Percentiles rank a stretch among this genome's conserved stretches.
phyloP scores from a whole-genome alignment of 2,888 invertebrate species.

The Hirtodrosophila histrioides region DNA sequence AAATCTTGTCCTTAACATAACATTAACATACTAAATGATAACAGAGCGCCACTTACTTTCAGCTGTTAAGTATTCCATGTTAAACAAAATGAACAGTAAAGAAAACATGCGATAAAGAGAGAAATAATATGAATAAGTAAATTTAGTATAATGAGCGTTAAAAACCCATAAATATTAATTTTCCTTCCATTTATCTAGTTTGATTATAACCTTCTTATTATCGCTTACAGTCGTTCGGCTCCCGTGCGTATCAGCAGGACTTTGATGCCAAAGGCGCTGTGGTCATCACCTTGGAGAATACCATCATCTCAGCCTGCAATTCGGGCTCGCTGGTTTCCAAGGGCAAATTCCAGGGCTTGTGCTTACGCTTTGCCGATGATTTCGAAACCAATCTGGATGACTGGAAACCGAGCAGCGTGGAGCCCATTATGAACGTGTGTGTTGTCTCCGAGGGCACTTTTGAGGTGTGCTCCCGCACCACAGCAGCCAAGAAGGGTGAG shows the following conservation, averaged over 20 bases:
- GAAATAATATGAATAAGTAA: no score
- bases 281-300: conserved; percentile 97
- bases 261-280: conserved; percentile 94
- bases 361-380: conserved; percentile 98
- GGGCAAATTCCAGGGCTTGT: conserved; percentile 94
- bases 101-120: no score
- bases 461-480: conserved; percentile 93
- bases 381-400: conserved; percentile 98
- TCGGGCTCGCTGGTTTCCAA: conserved; percentile 98
- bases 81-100: no score
- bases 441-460: conserved; percentile 99
- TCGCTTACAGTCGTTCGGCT: conserved; percentile 86
- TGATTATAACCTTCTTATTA: background rate
- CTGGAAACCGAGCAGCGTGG: conserved; percentile 96
- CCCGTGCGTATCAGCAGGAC: conserved; percentile 89
- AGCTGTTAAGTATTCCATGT: no score
- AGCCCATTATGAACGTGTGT: conserved; percentile 94
- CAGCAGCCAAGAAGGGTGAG: conserved; percentile 92
- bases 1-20: no score
- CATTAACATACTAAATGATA: no score
- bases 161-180: no score
- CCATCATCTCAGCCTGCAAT: conserved; percentile 96
- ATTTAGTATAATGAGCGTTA: no score
- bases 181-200: no score
- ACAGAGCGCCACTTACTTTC: no score